Evolutionary conservation across 1,140 invertebrate species (phyloP), one percentile per base, ranked within the genome.

Genomic region (Bombus vancouverensis): DNA sequence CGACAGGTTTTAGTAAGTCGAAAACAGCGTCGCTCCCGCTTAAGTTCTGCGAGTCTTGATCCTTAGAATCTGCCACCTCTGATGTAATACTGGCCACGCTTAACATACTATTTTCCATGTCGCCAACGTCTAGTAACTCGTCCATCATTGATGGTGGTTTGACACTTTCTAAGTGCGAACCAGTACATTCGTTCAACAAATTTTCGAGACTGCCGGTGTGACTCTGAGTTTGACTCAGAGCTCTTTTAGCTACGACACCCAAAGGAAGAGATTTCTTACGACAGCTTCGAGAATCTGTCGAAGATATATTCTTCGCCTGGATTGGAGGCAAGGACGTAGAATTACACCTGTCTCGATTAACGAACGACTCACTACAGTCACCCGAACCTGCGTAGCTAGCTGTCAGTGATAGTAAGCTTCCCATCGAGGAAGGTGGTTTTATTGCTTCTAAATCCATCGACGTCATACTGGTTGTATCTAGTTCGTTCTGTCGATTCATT

Each of bases 141-240:
- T 98, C 97, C 96, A 98, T 97, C 87, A 97, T 96, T 0, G 97
- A 98, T 0, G 98, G 98, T 28, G 98, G 98, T 90, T 98, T 97
- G 2, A 98, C 96, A 87, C 97, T 97, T 37, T 98, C 98, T 70
- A 98, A 92, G 88, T 97, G 96, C 68, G 96, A 96, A 81, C 95
- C 96, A 81, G 95, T 96, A 39, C 95, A 96, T 73, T 96, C 95
- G 86, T 95, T 96, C 75, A 96, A 93, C 10, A 97, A 90, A 93
- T 96, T 96, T 89, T 97, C 97, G 0, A 96, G 95, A 88, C 96
- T 97, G 3, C 96, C 96, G 28, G 95, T 96, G 59, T 96, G 94
- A 91, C 96, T 96, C 8, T 93, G 92, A 28, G 32, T 0, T 78
- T 96, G 96, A 57, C 95, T 96, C 0, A 98, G 93, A 0, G 97